Evolutionary conservation across 1,140 invertebrate species (phyloP).

Genomic region (Ganaspis sp.): DNA sequence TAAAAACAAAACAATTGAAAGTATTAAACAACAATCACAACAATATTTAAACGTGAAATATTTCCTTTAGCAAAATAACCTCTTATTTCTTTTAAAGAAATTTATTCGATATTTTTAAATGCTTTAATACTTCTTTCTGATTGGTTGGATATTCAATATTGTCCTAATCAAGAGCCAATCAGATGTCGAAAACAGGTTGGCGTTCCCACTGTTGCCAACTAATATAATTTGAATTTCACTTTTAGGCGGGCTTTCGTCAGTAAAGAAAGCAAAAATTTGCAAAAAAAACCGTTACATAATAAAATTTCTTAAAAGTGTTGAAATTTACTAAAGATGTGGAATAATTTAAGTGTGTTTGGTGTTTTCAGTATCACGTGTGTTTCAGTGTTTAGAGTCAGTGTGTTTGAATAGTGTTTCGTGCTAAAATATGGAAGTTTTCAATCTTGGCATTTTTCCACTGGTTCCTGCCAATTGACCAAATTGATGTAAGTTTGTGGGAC

Average conservation of each 20-base stretch:
- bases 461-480: not conserved
- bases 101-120: conserved; percentile 12
- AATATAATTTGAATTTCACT: not conserved
- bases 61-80: not conserved
- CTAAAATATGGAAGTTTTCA: not conserved
- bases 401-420: not conserved
- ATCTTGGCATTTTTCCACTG: not conserved
- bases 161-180: not conserved
- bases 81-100: not conserved
- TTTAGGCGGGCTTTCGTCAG: not conserved
- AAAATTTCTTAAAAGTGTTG: not conserved
- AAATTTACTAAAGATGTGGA: not conserved
- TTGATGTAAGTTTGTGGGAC: not conserved
- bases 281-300: not conserved
- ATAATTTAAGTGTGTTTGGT: not conserved
- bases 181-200: not conserved
- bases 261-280: not conserved
- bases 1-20: not conserved
- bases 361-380: not conserved
- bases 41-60: not conserved
- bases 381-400: not conserved
- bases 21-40: not conserved
- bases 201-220: not conserved
- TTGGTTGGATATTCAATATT: not conserved
- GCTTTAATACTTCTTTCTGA: not conserved